Evolutionary conservation across 2,888 invertebrate species (phyloP).

Genomic region (Clunio marinus): DNA sequence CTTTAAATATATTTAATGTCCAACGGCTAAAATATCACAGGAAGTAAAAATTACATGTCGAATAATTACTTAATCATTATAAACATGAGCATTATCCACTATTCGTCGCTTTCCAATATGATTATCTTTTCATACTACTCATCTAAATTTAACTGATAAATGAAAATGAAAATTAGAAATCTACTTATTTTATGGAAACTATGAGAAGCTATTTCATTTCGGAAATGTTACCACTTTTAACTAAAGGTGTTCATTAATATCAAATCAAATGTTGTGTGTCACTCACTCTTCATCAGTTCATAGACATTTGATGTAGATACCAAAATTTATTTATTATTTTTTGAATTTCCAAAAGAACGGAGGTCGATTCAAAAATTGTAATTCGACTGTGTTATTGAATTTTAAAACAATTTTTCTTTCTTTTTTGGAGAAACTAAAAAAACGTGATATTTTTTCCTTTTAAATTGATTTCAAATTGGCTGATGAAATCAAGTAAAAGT

Average conservation of each 20-base stretch:
- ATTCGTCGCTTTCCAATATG: slow-evolving; percentile 8
- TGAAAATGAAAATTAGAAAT: background rate
- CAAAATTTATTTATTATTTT: slow-evolving; percentile 1
- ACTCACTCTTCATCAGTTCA: background rate
- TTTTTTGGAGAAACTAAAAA: background rate
- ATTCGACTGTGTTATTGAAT: slow-evolving; percentile 35
- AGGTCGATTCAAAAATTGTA: too few species aligned
- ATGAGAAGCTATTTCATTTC: slow-evolving; percentile 20
- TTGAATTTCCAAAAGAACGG: background rate
- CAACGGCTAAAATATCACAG: too few species aligned
- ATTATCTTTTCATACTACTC: too few species aligned
- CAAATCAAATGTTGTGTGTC: background rate
- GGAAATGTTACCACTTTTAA: slow-evolving; percentile 19
- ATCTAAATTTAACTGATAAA: too few species aligned
- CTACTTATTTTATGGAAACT: background rate
- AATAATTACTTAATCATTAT: too few species aligned
- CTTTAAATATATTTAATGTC: too few species aligned
- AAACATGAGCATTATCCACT: too few species aligned
- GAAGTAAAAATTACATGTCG: too few species aligned
- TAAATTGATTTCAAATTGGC: slow-evolving; percentile 32
- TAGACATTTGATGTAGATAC: too few species aligned
- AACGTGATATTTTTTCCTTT: background rate
- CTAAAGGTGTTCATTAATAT: background rate
- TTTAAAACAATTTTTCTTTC: slow-evolving; percentile 7
- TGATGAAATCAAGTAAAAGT: background rate